phyloP scores from a whole-genome alignment of 2,113 vertebrate species.

The Limanda limanda region DNA sequence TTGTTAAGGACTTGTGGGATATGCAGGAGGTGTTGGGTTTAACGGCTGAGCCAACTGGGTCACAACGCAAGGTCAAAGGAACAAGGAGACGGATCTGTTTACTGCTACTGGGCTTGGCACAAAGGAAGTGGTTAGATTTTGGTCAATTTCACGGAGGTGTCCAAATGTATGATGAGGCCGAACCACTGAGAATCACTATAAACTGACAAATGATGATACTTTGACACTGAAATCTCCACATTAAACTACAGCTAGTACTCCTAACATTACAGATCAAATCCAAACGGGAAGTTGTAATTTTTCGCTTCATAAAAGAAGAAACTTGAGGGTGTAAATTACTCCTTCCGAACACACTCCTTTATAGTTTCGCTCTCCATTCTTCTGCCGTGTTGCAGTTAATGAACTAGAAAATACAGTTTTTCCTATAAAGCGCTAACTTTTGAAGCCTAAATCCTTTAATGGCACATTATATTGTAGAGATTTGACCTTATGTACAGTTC shows the following conservation, averaged over 20 bases:
- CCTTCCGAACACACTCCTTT: background rate
- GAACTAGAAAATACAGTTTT: background rate
- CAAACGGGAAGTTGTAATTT: background rate
- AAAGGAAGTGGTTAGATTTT: slow-evolving; percentile 26
- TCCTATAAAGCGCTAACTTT: background rate
- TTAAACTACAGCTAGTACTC: background rate
- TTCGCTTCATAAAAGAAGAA: background rate
- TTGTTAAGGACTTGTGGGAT: slow-evolving; percentile 79
- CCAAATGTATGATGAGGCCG: background rate
- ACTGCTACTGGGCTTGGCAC: slow-evolving; percentile 34
- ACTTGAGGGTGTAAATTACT: background rate
- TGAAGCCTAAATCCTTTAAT: background rate
- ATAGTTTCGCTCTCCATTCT: background rate
- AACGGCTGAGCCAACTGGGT: slow-evolving; percentile 76
- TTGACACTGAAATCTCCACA: background rate
- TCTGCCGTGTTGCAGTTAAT: background rate
- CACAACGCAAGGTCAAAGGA: slow-evolving; percentile 77
- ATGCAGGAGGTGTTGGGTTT: slow-evolving; percentile 76
- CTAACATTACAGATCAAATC: background rate
- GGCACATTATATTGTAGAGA: background rate
- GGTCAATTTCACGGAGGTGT: slow-evolving; percentile 10
- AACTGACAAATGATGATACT: background rate
- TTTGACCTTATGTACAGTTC: slow-evolving; percentile 5
- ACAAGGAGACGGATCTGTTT: slow-evolving; percentile 47
- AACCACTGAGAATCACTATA: background rate